Evolutionary conservation across 2,888 invertebrate genomes (phyloP), one percentile per base, ranked within the genome.

Genomic region (Mythimna albipuncta): DNA sequence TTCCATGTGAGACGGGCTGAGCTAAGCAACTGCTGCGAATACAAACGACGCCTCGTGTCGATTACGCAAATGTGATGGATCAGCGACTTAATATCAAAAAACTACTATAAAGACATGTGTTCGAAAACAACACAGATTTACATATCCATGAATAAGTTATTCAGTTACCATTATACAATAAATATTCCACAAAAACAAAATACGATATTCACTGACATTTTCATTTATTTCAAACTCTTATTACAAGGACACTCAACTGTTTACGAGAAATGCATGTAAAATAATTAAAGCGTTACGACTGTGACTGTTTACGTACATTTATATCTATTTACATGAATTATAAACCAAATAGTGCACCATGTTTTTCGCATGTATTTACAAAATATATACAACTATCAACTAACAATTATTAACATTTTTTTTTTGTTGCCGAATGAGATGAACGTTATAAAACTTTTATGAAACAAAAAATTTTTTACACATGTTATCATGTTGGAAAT

Each of bases 401-500:
- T 95, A 94, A 94, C 92, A 93, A 92, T 86, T 94, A 94, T 93
- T 93, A 95, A 95, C 95, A 95, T 92, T 91, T 89, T 91, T 87
- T 87, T 88, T 81, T n/a, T n/a, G n/a, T 88, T 82, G 87, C 83
- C 84, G 88, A 86, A 85, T 85, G 77, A 82, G 82, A 85, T 82
- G 84, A 85, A 83, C 73, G 82, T 83, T 85, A 83, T 80, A 69
- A 77, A 82, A 83, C 72, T 79, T 80, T 78, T 82, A 83, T 79
- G 74, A 85, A 83, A 82, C 67, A 69, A 81, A 77, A 32, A 44
- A 55, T 62, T 73, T 85, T 76, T 85, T 76, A 85, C 79, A 79
- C 69, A 65, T 68, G 61, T 64, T 74, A 72, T 70, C 79, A 66
- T 70, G 61, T 55, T 62, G 73, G 67, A 88, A 90, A 87, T 88